Percentiles rank a stretch among this genome's conserved stretches.
Conservation (phyloP, 2,113 vertebrate genomes). For the Strix aluco region DNA sequence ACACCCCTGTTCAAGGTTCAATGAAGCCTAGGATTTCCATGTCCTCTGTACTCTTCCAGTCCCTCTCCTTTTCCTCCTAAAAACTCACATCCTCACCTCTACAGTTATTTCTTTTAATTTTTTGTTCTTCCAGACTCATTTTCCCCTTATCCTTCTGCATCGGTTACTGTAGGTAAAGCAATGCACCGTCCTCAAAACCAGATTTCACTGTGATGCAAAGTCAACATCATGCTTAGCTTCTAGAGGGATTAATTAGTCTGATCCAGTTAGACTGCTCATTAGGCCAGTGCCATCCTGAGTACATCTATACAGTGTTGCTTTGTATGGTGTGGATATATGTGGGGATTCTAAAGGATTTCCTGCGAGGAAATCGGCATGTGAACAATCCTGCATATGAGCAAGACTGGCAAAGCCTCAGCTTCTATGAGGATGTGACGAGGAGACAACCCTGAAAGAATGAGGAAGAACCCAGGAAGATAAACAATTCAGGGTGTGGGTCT, state of each 20-base stretch:
- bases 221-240: not conserved
- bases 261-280: not conserved
- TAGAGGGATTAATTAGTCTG: not conserved
- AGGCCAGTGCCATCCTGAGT: not conserved
- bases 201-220: not conserved
- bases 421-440: too few species aligned
- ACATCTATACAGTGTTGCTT: not conserved
- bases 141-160: not conserved
- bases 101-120: not conserved
- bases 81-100: not conserved
- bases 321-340: not conserved
- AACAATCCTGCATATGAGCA: too few species aligned
- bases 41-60: not conserved
- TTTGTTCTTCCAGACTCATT: not conserved
- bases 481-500: too few species aligned
- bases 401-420: too few species aligned
- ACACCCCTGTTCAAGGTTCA: not conserved
- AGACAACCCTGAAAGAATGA: too few species aligned
- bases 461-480: too few species aligned
- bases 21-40: not conserved
- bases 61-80: not conserved
- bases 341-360: too few species aligned
- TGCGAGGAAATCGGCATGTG: too few species aligned
- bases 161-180: not conserved
- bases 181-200: not conserved